Conservation (phyloP, 92 coral and sea anemone genomes). For the Montipora capitata region DNA sequence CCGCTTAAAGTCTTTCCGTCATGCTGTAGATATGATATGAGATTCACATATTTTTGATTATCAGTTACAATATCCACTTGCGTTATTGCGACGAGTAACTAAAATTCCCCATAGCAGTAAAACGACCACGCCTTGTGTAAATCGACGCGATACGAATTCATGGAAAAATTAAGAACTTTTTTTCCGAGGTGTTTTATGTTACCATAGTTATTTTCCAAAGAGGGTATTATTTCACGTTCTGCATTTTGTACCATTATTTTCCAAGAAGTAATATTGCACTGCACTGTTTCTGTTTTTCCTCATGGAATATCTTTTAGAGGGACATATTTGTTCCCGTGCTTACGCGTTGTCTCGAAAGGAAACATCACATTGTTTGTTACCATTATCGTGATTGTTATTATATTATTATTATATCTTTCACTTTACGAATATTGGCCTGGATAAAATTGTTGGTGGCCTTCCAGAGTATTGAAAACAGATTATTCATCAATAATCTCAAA, state of each 20-base stretch:
- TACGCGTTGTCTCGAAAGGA: neutral
- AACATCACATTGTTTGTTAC: slow-evolving; percentile 15
- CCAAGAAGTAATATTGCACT: neutral
- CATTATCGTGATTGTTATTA: slow-evolving; percentile 3
- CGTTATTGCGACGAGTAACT: slow-evolving; percentile 4
- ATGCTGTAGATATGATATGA: no score
- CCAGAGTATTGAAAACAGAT: slow-evolving; percentile 13
- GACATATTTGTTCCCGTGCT: neutral
- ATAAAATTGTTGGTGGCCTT: slow-evolving; percentile 24
- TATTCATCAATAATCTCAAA: slow-evolving; percentile 8
- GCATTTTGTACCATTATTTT: neutral
- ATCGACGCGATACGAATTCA: neutral
- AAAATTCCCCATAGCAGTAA: neutral
- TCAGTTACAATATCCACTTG: neutral
- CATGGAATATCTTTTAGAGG: neutral
- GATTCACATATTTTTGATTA: neutral
- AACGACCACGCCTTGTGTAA: slow-evolving; percentile 26
- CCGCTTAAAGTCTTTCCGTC: no score
- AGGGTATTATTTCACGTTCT: no score
- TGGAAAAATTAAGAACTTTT: no score
- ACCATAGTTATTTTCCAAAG: no score
- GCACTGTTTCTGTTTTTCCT: no score
- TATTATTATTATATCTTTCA: neutral
- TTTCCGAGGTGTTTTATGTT: neutral
- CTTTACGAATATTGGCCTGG: slow-evolving; percentile 7